A percentile compares a stretch with the other conserved stretches of the same genome.
Conservation (phyloP, 2,797 vertebrate genomes). For the Phataginus tetradactyla region DNA sequence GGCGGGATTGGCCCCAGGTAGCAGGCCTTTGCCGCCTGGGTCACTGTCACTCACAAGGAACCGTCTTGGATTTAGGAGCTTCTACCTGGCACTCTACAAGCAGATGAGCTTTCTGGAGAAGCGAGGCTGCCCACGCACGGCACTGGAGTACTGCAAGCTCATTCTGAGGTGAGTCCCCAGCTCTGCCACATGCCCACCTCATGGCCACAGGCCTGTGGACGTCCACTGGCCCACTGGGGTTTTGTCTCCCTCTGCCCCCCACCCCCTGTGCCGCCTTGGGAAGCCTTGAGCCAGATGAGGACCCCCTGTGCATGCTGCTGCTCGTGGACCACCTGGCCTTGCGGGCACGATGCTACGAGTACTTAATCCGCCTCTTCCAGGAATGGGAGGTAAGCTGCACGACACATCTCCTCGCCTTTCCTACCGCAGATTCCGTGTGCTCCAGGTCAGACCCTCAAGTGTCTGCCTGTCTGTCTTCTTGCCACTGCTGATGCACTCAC, state of each 20-base stretch:
- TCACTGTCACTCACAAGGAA: not conserved
- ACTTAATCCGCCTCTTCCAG: slow-evolving; percentile 92
- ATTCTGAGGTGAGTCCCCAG: slow-evolving; percentile 91
- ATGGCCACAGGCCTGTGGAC: accelerated
- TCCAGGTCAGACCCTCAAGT: too few species aligned
- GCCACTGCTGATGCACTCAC: too few species aligned
- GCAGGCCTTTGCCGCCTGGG: not conserved
- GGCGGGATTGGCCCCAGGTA: not conserved
- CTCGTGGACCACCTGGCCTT: slow-evolving; percentile 94
- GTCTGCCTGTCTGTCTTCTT: too few species aligned
- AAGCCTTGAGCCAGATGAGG: slow-evolving; percentile 96
- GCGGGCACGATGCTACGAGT: slow-evolving; percentile 92
- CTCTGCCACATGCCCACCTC: accelerated
- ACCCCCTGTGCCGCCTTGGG: not conserved
- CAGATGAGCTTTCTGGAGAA: slow-evolving; percentile 98
- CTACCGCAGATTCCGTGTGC: not conserved
- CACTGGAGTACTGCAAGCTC: slow-evolving; percentile 97
- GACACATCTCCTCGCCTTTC: not conserved
- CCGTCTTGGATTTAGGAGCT: slow-evolving; percentile 88
- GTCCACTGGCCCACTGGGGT: not conserved
- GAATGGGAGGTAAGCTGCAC: slow-evolving; percentile 94
- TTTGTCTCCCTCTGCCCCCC: slow-evolving; percentile 36
- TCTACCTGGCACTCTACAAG: slow-evolving; percentile 96
- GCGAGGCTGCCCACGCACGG: slow-evolving; percentile 96
- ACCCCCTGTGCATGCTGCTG: slow-evolving; percentile 96